Conservation (phyloP, 2,797 vertebrate genomes). For the Parauchenoglanis punctatus region DNA sequence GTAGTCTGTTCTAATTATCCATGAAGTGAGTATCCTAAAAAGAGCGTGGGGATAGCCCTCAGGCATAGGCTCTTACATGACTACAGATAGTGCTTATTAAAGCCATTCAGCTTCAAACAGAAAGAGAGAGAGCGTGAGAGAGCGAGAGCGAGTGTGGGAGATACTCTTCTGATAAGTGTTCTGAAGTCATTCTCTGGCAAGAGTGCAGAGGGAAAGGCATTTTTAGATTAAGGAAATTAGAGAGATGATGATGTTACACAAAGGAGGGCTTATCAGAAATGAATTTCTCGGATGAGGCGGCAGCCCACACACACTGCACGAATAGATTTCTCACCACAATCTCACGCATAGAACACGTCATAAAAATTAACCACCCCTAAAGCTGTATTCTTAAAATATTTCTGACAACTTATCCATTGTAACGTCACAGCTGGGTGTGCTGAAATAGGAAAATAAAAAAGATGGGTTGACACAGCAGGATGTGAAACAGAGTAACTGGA, state of each 20-base stretch:
- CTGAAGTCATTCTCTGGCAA: slow-evolving; percentile 32
- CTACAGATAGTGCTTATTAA: slow-evolving; percentile 36
- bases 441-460: not conserved
- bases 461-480: not conserved
- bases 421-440: not conserved
- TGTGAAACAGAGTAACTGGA: not conserved
- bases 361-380: not conserved
- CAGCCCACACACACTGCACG: slow-evolving; percentile 7
- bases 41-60: slow-evolving; percentile 37
- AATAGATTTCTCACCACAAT: not conserved
- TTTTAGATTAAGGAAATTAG: slow-evolving; percentile 39
- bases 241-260: slow-evolving; percentile 22
- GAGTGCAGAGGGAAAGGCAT: slow-evolving; percentile 29
- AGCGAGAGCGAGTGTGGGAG: slow-evolving; percentile 19
- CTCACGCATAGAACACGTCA: not conserved
- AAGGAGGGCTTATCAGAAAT: slow-evolving; percentile 29
- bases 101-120: slow-evolving; percentile 30
- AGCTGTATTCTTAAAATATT: not conserved
- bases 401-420: not conserved
- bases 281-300: not conserved
- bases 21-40: slow-evolving; percentile 30
- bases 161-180: slow-evolving; percentile 25
- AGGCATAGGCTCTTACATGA: slow-evolving; percentile 35
- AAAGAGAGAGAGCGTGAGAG: slow-evolving; percentile 41
- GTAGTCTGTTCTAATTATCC: slow-evolving; percentile 32